These are phyloP conservation scores for Heteropelma amictum DNA, from an alignment of 2,888 invertebrate genomes.

Conservation along the genomic window DNA sequence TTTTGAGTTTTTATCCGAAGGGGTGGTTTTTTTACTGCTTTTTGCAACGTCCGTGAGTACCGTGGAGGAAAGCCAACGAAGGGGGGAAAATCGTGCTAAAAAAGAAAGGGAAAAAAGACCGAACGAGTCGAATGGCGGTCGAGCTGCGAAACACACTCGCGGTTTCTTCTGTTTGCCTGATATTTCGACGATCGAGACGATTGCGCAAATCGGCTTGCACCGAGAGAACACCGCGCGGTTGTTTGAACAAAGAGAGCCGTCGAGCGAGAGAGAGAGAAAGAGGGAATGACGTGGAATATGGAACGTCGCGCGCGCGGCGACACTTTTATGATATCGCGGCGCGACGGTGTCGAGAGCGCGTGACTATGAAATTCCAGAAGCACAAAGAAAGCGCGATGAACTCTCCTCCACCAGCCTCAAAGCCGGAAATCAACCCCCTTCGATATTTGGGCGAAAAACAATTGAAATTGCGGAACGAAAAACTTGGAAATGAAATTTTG, in stretches of 20 bases:
- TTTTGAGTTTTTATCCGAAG: too few species aligned
- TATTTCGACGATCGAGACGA: constrained; percentile 72
- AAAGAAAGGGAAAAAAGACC: neutral
- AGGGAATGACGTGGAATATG: constrained; percentile 14
- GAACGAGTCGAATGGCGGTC: neutral
- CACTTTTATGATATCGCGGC: constrained; percentile 47
- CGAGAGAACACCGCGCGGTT: constrained; percentile 52
- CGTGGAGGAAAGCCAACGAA: too few species aligned
- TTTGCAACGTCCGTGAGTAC: too few species aligned
- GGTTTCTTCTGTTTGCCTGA: constrained; percentile 68
- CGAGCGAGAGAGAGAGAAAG: neutral
- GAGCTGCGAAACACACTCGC: constrained; percentile 3
- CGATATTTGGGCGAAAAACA: neutral
- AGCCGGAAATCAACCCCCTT: neutral
- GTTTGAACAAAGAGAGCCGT: neutral
- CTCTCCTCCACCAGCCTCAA: constrained; percentile 14
- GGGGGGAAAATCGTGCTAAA: neutral
- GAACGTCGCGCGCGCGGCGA: constrained; percentile 30
- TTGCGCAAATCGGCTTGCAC: constrained; percentile 73
- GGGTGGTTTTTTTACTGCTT: too few species aligned
- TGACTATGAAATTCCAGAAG: constrained; percentile 21
- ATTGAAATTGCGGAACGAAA: neutral
- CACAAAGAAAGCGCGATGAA: constrained; percentile 38
- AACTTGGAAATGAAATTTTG: neutral
- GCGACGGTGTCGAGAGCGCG: constrained; percentile 25